Evolutionary conservation across 2,888 invertebrate genomes (phyloP).

Genomic region (Rotaria magnacalcarata): DNA sequence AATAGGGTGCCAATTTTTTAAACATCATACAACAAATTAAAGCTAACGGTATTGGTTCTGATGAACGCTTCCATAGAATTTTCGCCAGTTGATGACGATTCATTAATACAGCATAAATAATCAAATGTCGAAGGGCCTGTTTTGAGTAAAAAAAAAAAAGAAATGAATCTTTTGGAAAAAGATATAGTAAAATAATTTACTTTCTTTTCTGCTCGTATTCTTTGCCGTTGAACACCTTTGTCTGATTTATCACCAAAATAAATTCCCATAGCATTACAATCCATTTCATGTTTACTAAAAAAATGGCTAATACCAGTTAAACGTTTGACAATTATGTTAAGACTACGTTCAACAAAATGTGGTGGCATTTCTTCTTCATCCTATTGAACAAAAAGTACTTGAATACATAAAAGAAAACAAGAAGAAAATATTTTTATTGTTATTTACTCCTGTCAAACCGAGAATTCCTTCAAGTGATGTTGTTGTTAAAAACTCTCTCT

Average conservation of each 20-base stretch:
- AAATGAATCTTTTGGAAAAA: background rate
- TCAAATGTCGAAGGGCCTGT: conserved; percentile 54
- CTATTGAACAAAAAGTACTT: background rate
- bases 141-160: background rate
- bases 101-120: conserved; percentile 56
- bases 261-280: conserved; percentile 35
- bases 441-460: conserved; percentile 41
- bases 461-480: conserved; percentile 42
- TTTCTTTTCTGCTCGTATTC: conserved; percentile 51
- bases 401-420: background rate
- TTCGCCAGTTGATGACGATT: conserved; percentile 54
- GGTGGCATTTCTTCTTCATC: conserved; percentile 38
- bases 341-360: conserved; percentile 42
- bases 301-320: conserved; percentile 41
- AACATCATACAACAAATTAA: conserved; percentile 54
- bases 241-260: conserved; percentile 37
- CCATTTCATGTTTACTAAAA: conserved; percentile 37
- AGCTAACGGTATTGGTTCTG: conserved; percentile 56
- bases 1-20: conserved; percentile 43
- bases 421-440: background rate
- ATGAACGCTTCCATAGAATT: conserved; percentile 54
- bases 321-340: conserved; percentile 41
- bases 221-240: background rate
- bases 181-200: conserved; percentile 46
- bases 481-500: conserved; percentile 44